phyloP scores from a whole-genome alignment of 2,113 vertebrate species.

The Tychaedon coryphoeus region DNA sequence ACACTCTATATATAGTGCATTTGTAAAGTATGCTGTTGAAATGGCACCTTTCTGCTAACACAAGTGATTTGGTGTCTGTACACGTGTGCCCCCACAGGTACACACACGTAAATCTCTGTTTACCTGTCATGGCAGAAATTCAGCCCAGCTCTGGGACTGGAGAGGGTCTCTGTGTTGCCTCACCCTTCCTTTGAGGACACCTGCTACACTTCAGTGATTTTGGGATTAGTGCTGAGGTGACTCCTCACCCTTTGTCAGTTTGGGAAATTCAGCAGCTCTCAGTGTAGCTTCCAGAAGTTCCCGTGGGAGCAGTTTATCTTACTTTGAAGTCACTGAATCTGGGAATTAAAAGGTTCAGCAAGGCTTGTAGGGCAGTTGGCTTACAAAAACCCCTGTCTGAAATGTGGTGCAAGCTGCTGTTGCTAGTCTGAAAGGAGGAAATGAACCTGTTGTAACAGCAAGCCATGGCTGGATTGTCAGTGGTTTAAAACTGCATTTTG shows the following conservation, averaged over 20 bases:
- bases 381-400: neutral
- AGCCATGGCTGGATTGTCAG: neutral
- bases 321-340: neutral
- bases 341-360: neutral
- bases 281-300: neutral
- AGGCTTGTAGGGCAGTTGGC: neutral
- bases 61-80: accelerated
- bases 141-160: neutral
- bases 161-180: accelerated
- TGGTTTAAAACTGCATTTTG: accelerated
- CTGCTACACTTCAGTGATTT: neutral
- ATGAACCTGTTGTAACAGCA: neutral
- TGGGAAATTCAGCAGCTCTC: neutral
- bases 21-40: neutral
- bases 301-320: neutral
- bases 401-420: neutral
- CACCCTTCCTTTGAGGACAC: neutral
- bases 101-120: neutral
- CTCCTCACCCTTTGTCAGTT: neutral
- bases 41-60: neutral
- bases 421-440: neutral
- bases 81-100: accelerated
- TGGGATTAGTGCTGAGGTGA: neutral
- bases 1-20: neutral
- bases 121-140: accelerated